Evolutionary conservation across 2,797 vertebrate species (phyloP), one percentile per base, ranked within the genome.

Genomic region (Taeniopygia guttata): DNA sequence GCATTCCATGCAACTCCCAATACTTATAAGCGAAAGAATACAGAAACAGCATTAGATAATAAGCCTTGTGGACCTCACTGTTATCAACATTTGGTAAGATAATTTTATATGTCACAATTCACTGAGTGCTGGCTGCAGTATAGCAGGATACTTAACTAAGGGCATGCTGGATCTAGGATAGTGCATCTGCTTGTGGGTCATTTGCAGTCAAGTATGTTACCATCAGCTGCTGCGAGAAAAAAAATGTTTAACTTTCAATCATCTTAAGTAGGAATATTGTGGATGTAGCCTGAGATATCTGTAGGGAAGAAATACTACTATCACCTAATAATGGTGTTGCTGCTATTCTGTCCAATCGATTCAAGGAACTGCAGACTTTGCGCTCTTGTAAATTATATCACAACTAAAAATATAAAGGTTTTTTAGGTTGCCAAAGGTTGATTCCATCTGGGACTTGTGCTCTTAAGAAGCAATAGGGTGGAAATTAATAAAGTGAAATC

Each of bases 1-100:
- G 99, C 99, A 91, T 99, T 99, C 96, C 99, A 99, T 9, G 99
- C 99, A 38, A 99, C 99, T 94, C 99, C 99, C 43, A 99, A 99
- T 95, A 99, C 99, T 9, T 99, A 99, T 13, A 99, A 99, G 95
- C 97, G 99, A n/a, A 99, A 99, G 97, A 99, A 99, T 97, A 97
- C 99, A 89, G 99, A 99, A 98, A 98, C 98, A 80, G 98, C 98
- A 89, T 98, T 99, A 94, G 99, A 99, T 96, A 98, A 98, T 82
- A 99, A 99, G 84, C 98, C 99, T 26, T 99, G 99, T 78, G 99
- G 99, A 88, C 97, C 98, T 2, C 98, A 99, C 91, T 99, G 99
- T 97, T 99, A 99, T 78, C 99, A 99, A 96, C 98, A 98, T 94
- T 96, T 99, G 98, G 98, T 99, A 95, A 97, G 98, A 94, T 17